Base-by-base conservation (phyloP, 2,113 vertebrate species). In the Anarhynchus alexandrinus region DNA sequence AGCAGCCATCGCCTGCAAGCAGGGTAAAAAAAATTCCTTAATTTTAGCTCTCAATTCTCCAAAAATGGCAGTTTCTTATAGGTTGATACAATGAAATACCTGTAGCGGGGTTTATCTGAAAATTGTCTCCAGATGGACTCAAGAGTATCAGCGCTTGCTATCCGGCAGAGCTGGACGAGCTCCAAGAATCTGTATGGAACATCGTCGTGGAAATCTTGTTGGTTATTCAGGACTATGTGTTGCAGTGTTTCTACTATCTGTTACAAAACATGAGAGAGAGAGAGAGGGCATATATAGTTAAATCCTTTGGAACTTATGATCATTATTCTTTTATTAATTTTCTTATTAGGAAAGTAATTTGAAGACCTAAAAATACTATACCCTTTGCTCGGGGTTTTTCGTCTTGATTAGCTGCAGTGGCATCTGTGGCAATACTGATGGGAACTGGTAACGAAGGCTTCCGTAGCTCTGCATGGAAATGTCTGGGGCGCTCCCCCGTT, bases 181-280 rank as follows among this genome's bases (percentile, higher is more conserved):
- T 98, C 96, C 43, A 99, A 83, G 49, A 97, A 90, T 10, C 98
- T 98, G 54, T 98, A 94, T 3, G 97, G 98, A 45, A 96, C 95
- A 23, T 98, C 77, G 3, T 88, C 96, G 5, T 98, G 98, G 71
- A 99, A 91, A 26, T 95, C 83, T 34, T 98, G 93, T 18, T 94
- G 97, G 72, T 98, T 98, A 20, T 94, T 98, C 78, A 97, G 81
- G 59, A 98, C 97, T 97, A 99, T 86, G 52, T 94, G 96, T 19
- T 98, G 98, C 59, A 99, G 90, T 25, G 98, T 83, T 74, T 98
- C 98, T 1, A 88, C n/a, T 92, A 98, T 97, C 99, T 99, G 90
- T 70, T 29, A 82, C 47, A 86, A 85, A 88, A 77, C 19, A 81
- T 1, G 3, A 36, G 22, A 47, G 30, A 74, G 22, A 47, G 30